A percentile compares a stretch with the other conserved stretches of the same genome.
Evolutionary conservation across 2,797 vertebrate genomes (phyloP).

Genomic region (Adrianichthys oophorus): DNA sequence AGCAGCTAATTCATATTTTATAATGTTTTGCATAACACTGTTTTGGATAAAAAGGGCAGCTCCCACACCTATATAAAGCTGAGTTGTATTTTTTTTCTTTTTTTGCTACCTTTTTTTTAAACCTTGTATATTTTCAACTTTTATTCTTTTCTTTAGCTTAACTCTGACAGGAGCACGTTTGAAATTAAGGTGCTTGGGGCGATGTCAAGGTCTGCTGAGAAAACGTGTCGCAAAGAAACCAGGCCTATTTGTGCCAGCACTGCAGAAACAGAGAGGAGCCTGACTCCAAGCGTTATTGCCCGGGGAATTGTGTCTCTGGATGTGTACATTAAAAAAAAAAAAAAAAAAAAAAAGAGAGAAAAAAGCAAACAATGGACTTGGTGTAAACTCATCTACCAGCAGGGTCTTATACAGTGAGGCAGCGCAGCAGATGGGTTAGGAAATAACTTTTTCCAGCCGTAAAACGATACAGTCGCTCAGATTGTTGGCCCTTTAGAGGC

Average conservation of each 20-base stretch:
- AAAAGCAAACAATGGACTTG: constrained; percentile 51
- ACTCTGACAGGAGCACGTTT: constrained; percentile 22
- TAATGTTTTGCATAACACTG: background rate
- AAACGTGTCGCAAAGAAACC: constrained; percentile 24
- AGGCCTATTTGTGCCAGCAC: constrained; percentile 37
- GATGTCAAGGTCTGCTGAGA: constrained; percentile 44
- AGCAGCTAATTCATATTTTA: constrained; percentile 1
- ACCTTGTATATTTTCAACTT: constrained; percentile 19
- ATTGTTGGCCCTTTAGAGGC: too few species aligned
- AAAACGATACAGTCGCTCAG: constrained; percentile 21
- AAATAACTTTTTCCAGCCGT: constrained; percentile 36
- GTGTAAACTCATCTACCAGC: constrained; percentile 24
- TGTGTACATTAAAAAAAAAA: constrained; percentile 11
- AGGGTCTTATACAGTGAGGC: constrained; percentile 41
- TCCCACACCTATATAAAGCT: constrained; percentile 33
- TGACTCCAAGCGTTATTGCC: constrained; percentile 28
- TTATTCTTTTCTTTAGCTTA: constrained; percentile 11
- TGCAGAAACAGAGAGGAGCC: constrained; percentile 52
- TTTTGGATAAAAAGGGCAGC: background rate
- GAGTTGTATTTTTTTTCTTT: constrained; percentile 32
- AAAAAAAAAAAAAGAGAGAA: background rate
- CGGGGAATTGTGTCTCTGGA: constrained; percentile 44
- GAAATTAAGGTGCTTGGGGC: constrained; percentile 43
- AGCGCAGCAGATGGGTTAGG: constrained; percentile 46
- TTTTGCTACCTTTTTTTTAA: too few species aligned